phyloP scores from a whole-genome alignment of 1,140 invertebrate species.

The Triops longicaudatus region DNA sequence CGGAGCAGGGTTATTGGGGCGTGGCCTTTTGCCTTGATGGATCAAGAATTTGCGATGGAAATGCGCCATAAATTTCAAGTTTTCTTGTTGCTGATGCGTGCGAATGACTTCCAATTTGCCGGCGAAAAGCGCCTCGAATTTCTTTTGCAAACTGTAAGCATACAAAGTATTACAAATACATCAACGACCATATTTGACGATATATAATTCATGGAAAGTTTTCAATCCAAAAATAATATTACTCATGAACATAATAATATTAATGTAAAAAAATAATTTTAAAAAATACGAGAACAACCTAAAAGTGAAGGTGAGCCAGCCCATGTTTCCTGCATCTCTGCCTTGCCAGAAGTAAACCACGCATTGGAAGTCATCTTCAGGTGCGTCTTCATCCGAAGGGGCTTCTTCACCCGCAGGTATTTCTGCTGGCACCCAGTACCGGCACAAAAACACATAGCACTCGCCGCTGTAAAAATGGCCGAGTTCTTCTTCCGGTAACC shows the following conservation, averaged over 20 bases:
- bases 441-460: conserved; percentile 96
- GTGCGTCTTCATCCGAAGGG: conserved; percentile 47
- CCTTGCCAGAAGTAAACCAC: conserved; percentile 99
- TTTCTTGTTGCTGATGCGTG: conserved; percentile 98
- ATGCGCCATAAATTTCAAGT: conserved; percentile 96
- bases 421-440: conserved; percentile 76
- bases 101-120: conserved; percentile 92
- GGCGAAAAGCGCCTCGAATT: conserved; percentile 91
- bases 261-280: no score
- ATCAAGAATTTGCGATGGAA: conserved; percentile 95
- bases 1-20: conserved; percentile 37
- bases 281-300: conserved; percentile 44
- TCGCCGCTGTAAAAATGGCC: conserved; percentile 85
- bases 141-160: conserved; percentile 76
- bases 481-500: conserved; percentile 87
- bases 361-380: conserved; percentile 78
- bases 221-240: no score
- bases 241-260: no score
- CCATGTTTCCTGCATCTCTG: conserved; percentile 94
- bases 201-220: no score
- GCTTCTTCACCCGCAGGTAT: conserved; percentile 44
- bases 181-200: no score
- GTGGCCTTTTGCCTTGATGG: conserved; percentile 67
- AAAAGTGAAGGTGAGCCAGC: conserved; percentile 98
- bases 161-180: conserved; percentile 15